Evolutionary conservation across 2,888 invertebrate genomes (phyloP), one percentile per base, ranked within the genome.

Genomic region (Pachycephus smyrnensis): DNA sequence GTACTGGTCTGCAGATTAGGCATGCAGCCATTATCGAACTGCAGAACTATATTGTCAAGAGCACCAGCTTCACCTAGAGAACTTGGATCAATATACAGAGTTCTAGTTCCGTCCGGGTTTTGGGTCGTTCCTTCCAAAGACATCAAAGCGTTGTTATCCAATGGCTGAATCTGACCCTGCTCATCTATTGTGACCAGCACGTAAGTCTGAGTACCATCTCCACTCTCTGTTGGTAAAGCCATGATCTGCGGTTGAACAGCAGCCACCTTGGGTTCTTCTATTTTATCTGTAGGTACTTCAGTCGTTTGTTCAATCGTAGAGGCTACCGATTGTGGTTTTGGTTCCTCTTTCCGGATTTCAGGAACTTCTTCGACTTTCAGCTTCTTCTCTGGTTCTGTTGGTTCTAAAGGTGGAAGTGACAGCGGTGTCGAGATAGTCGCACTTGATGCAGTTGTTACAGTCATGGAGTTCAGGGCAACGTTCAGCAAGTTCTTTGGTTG

Each of bases 151-250:
- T 95, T 95, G 86, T 95, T 95, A 88, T 96, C 96, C 69, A 96
- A 93, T 0, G 96, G 95, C 32, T 95, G 95, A 77, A 95, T 93
- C 73, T 94, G 94, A 73, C 96, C 95, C 77, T 94, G 94, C 83
- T 95, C 95, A 84, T 95, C 95, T n/a, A 95, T 92, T 1, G 94
- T 93, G 81, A 96, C 95, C 55, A 96, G 92, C 89, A 95, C 95
- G 88, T 96, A 96, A 0, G 95, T 94, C 80, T 95, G 94, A 36
- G 95, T 95, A 9, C 96, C 96, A 76, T 95, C 95, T 80, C 94
- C 94, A 84, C 94, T 94, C 85, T 95, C 95, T 32, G 95, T 95
- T 33, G 96, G 95, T 73, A 96, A 93, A 23, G 96, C 96, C 88
- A 95, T 92, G 85, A 96, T 93, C 88, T 95, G 95, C 0, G 94